These are phyloP conservation scores for Lucilia cuprina DNA, from an alignment of 1,140 invertebrate genomes.

Conservation along the genomic window DNA sequence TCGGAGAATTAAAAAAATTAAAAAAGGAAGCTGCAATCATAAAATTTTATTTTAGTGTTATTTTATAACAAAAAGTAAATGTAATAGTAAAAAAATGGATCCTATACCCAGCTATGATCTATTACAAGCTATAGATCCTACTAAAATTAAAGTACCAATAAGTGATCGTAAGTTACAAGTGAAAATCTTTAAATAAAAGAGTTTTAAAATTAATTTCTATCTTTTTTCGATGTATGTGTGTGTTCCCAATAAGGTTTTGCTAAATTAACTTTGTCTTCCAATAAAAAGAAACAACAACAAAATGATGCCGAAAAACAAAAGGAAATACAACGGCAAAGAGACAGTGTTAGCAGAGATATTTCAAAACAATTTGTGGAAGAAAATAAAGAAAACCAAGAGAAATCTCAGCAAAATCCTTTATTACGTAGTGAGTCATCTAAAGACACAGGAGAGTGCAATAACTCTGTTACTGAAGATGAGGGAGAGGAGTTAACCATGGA, in stretches of 20 bases:
- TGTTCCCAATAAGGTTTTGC: constrained; percentile 44
- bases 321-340: not conserved
- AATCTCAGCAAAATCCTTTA: constrained; percentile 39
- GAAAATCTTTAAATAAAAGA: not conserved
- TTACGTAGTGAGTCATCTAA: constrained; percentile 45
- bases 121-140: constrained; percentile 53
- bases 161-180: constrained; percentile 44
- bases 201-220: not conserved
- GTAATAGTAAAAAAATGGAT: not conserved
- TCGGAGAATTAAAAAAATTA: no score
- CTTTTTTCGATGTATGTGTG: not conserved
- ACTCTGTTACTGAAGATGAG: not conserved
- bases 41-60: not conserved
- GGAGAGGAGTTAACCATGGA: constrained; percentile 45
- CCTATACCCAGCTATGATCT: constrained; percentile 51
- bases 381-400: not conserved
- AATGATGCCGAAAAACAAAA: not conserved
- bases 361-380: constrained; percentile 6
- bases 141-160: constrained; percentile 51
- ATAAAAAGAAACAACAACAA: constrained; percentile 46
- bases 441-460: constrained; percentile 4
- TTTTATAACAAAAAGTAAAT: not conserved
- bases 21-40: not conserved
- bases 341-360: constrained; percentile 43
- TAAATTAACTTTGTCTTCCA: constrained; percentile 56